Evolutionary conservation across 2,797 vertebrate species (phyloP).

Genomic region (Amblyraja radiata): DNA sequence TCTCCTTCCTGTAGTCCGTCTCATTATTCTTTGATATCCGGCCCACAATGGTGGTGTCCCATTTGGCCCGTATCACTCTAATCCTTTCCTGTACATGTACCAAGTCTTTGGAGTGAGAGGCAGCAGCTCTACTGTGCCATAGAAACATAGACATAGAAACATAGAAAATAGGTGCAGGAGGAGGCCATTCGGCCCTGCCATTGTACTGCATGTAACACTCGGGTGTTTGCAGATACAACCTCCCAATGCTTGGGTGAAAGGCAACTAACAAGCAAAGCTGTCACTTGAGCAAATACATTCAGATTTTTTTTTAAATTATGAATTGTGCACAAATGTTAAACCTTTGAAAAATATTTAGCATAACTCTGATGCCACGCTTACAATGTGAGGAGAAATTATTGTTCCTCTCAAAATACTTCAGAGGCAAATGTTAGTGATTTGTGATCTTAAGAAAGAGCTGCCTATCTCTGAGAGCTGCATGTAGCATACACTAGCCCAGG

Average conservation of each 20-base stretch:
- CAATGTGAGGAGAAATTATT: neutral
- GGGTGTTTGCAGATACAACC: neutral
- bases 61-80: too few relatives aligned
- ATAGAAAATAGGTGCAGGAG: too few relatives aligned
- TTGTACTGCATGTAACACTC: neutral
- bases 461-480: neutral
- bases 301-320: neutral
- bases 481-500: neutral
- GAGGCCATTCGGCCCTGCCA: too few relatives aligned
- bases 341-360: constrained; percentile 15
- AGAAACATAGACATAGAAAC: too few relatives aligned
- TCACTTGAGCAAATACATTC: neutral
- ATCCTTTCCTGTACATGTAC: too few relatives aligned
- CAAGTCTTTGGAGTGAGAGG: too few relatives aligned
- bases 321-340: neutral
- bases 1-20: too few relatives aligned
- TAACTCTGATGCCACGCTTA: neutral
- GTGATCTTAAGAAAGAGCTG: neutral
- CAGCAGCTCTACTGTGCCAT: too few relatives aligned
- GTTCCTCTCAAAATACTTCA: neutral
- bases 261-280: neutral
- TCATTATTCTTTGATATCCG: too few relatives aligned
- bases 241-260: neutral
- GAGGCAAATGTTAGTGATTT: constrained; percentile 6
- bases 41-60: too few relatives aligned